These are phyloP conservation scores for Cheilosia pagana DNA, from an alignment of 2,888 invertebrate genomes.

Conservation along the genomic window DNA sequence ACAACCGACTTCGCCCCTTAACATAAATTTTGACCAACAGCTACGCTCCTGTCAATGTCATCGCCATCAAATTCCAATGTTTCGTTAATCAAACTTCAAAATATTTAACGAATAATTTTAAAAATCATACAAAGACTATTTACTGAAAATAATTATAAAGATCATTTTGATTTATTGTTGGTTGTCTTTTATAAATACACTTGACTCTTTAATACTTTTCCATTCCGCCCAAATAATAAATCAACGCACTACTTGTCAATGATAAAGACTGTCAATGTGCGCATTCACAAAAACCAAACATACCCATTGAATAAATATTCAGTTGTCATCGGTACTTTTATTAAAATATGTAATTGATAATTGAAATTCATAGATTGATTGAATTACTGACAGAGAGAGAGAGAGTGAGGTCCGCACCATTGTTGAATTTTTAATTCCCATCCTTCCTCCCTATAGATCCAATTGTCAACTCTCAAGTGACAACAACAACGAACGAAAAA, in stretches of 20 bases:
- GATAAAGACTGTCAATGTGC: background rate
- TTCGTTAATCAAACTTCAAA: too few species aligned
- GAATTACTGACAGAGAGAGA: slow-evolving; percentile 49
- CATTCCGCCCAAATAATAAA: background rate
- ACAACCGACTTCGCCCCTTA: too few species aligned
- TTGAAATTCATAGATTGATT: slow-evolving; percentile 70
- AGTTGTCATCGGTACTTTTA: slow-evolving; percentile 64
- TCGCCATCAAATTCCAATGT: too few species aligned
- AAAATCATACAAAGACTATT: too few species aligned
- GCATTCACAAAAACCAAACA: slow-evolving; percentile 9
- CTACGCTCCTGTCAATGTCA: too few species aligned
- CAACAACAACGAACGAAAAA: slow-evolving; percentile 25
- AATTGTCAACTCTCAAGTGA: slow-evolving; percentile 58
- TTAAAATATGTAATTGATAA: slow-evolving; percentile 58
- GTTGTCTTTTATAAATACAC: too few species aligned
- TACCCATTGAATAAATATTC: slow-evolving; percentile 37
- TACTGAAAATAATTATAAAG: too few species aligned
- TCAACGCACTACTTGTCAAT: background rate
- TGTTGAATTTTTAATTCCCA: slow-evolving; percentile 55
- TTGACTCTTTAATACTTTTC: background rate
- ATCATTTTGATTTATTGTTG: too few species aligned
- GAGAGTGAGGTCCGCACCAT: slow-evolving; percentile 33
- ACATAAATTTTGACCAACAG: too few species aligned
- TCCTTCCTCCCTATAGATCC: slow-evolving; percentile 22
- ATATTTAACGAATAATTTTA: too few species aligned